phyloP scores from a whole-genome alignment of 2,113 vertebrate genomes.

The Oxyruncus cristatus region DNA sequence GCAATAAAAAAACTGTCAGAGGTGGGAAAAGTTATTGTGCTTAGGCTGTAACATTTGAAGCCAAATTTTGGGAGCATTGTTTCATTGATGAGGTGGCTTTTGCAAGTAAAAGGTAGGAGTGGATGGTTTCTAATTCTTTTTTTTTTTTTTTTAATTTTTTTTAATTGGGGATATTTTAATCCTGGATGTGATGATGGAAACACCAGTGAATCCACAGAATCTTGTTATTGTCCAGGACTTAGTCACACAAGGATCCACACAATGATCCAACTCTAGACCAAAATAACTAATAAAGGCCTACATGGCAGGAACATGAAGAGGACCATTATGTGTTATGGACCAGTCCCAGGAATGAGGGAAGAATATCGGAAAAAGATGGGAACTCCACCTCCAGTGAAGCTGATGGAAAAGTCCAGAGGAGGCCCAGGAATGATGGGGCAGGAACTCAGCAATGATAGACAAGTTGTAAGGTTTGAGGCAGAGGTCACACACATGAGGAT shows the following conservation, averaged over 20 bases:
- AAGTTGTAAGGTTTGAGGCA: background rate
- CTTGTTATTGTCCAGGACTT: background rate
- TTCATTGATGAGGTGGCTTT: background rate
- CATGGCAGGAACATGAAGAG: conserved; percentile 28
- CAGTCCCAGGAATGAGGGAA: background rate
- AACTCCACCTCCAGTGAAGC: background rate
- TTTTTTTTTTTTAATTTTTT: background rate
- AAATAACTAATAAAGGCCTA: conserved; percentile 59
- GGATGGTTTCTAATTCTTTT: background rate
- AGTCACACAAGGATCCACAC: background rate
- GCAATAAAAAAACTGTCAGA: background rate
- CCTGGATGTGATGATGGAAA: background rate
- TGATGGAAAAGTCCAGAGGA: conserved; percentile 24
- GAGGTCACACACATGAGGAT: background rate
- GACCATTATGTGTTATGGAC: background rate
- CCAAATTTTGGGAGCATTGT: background rate
- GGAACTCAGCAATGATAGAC: conserved; percentile 16
- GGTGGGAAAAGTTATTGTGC: background rate
- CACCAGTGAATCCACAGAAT: background rate
- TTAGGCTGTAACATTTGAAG: background rate
- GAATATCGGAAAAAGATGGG: conserved; percentile 52
- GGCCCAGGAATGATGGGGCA: background rate
- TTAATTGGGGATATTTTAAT: background rate
- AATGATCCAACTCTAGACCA: background rate
- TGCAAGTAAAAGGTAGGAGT: background rate